A percentile compares a stretch with the other conserved stretches of the same genome.
phyloP scores from a whole-genome alignment of 2,888 invertebrate genomes.

The Brachynemurus nebulosus region DNA sequence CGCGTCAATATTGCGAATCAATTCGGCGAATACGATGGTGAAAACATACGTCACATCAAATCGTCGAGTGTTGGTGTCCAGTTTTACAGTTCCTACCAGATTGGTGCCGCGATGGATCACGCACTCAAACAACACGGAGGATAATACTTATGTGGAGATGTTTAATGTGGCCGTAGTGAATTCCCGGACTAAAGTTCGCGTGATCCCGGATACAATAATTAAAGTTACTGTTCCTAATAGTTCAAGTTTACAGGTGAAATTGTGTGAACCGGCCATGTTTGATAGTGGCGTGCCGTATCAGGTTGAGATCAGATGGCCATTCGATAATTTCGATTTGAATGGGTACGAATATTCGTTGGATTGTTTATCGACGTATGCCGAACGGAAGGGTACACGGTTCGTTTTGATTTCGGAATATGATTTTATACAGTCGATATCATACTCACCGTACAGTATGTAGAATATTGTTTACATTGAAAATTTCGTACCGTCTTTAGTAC shows the following conservation, averaged over 20 bases:
- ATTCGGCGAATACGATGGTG: background rate
- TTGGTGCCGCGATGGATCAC: slow-evolving; percentile 7
- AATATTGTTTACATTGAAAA: background rate
- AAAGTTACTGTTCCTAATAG: slow-evolving; percentile 4
- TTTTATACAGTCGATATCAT: slow-evolving; percentile 10
- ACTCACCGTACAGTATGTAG: slow-evolving; percentile 9
- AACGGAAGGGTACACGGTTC: slow-evolving; percentile 7
- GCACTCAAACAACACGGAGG: background rate
- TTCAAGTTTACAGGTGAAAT: slow-evolving; percentile 6
- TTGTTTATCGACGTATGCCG: slow-evolving; percentile 7
- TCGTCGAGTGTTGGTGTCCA: slow-evolving; percentile 5
- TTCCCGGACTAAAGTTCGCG: slow-evolving; percentile 3
- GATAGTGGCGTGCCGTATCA: slow-evolving; percentile 5
- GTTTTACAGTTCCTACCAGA: slow-evolving; percentile 7
- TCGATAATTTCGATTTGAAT: slow-evolving; percentile 8
- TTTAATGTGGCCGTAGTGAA: slow-evolving; percentile 6
- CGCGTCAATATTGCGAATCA: slow-evolving; percentile 6
- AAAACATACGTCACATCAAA: slow-evolving; percentile 6
- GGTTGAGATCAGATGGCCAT: slow-evolving; percentile 6
- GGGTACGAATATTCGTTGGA: slow-evolving; percentile 9
- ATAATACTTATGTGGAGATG: slow-evolving; percentile 3
- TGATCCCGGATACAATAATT: slow-evolving; percentile 4
- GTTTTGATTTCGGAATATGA: slow-evolving; percentile 7
- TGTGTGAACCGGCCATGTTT: slow-evolving; percentile 5
- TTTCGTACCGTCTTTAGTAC: background rate